Evolutionary conservation across 2,888 invertebrate genomes (phyloP).

Genomic region (Thecophora atra): DNA sequence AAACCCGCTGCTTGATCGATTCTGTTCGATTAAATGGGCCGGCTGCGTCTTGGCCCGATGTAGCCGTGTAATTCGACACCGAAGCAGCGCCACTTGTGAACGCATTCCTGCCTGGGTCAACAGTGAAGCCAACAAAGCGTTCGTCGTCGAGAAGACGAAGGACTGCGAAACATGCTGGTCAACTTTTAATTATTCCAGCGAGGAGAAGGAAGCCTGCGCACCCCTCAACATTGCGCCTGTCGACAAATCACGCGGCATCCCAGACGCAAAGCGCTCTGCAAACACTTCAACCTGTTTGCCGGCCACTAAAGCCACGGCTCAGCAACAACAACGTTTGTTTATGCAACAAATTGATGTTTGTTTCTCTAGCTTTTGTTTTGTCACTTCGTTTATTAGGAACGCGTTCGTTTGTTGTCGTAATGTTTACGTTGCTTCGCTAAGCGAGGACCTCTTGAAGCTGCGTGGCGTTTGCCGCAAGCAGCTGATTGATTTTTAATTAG

Average conservation of each 20-base stretch:
- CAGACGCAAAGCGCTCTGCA: neutral
- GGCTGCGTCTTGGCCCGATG: neutral
- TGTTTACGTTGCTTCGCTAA: slow-evolving; percentile 26
- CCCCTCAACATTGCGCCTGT: neutral
- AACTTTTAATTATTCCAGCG: slow-evolving; percentile 7
- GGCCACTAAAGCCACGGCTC: neutral
- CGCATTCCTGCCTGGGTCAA: neutral
- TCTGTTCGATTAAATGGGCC: slow-evolving; percentile 17
- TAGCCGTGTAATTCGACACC: neutral
- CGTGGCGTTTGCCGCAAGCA: neutral
- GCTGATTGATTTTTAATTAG: neutral
- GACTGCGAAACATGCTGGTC: slow-evolving; percentile 5
- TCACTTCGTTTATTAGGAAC: neutral
- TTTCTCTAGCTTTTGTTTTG: slow-evolving; percentile 22
- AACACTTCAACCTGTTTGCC: neutral
- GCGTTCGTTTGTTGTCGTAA: neutral
- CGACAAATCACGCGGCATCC: neutral
- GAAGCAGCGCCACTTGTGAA: neutral
- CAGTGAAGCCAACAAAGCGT: slow-evolving; percentile 27
- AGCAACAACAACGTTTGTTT: slow-evolving; percentile 32
- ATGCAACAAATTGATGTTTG: slow-evolving; percentile 37
- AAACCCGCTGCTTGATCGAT: slow-evolving; percentile 41
- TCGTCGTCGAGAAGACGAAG: neutral
- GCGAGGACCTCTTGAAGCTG: slow-evolving; percentile 1
- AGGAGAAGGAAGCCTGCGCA: neutral